Percentiles rank a stretch among this genome's conserved stretches.
phyloP scores from a whole-genome alignment of 2,797 vertebrate species.

The Mormyrus proboscirostris region DNA sequence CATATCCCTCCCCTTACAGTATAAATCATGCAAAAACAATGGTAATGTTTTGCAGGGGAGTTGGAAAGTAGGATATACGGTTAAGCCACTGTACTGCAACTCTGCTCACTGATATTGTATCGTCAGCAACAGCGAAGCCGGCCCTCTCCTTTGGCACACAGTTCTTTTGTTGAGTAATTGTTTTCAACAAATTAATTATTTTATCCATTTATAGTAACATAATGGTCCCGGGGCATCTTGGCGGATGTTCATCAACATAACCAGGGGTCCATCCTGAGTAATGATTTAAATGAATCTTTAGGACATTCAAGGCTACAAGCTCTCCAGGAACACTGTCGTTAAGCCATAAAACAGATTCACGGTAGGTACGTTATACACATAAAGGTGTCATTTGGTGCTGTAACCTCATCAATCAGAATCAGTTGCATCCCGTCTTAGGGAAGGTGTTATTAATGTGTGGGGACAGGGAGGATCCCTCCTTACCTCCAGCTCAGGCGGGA shows the following conservation, averaged over 20 bases:
- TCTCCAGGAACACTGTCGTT: not conserved
- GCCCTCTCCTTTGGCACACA: not conserved
- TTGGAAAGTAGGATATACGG: not conserved
- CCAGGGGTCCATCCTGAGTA: not conserved
- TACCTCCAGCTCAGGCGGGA: not conserved
- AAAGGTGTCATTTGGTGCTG: not conserved
- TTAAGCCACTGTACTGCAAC: not conserved
- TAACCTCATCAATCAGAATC: constrained; percentile 7
- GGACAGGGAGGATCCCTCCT: not conserved
- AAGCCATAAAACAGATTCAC: not conserved
- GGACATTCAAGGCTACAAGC: not conserved
- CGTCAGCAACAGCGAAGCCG: not conserved
- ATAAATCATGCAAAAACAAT: not conserved
- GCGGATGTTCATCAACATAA: not conserved
- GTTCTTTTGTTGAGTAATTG: not conserved
- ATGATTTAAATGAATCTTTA: not conserved
- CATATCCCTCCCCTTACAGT: not conserved
- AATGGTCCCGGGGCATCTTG: not conserved
- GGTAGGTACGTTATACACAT: not conserved
- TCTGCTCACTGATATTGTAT: not conserved
- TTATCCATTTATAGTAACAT: constrained; percentile 3
- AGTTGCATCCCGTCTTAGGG: not conserved
- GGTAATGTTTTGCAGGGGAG: not conserved
- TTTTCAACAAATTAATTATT: constrained; percentile 8
- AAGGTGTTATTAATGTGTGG: not conserved